These are phyloP conservation scores for Nothocercus nigrocapillus DNA, from an alignment of 2,113 vertebrate species.

Conservation along the genomic window DNA sequence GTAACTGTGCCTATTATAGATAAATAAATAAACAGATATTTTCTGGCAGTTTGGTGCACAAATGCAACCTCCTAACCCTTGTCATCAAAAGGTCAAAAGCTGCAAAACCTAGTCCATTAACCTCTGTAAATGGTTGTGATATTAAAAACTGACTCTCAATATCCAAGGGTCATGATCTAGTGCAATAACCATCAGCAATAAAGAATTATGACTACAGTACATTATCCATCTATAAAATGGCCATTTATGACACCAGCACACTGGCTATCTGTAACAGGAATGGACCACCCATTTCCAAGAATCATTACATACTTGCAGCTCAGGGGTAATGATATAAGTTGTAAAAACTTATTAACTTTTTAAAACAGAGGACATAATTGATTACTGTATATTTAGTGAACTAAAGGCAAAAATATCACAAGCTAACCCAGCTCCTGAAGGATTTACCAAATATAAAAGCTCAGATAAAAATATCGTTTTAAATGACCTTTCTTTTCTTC, in stretches of 20 bases:
- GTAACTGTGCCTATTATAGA: conserved; percentile 15
- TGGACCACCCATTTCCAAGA: conserved; percentile 66
- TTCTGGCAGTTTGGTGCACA: conserved; percentile 73
- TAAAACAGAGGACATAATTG: conserved; percentile 21
- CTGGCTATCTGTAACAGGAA: conserved; percentile 63
- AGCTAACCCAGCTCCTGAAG: not conserved
- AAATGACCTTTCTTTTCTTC: not conserved
- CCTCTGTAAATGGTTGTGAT: conserved; percentile 84
- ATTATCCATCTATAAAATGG: conserved; percentile 85
- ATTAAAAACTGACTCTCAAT: conserved; percentile 86
- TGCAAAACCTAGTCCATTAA: conserved; percentile 84
- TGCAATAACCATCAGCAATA: conserved; percentile 84
- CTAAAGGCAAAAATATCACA: not conserved
- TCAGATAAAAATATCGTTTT: not conserved
- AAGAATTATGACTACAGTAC: conserved; percentile 82
- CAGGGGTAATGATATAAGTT: conserved; percentile 47
- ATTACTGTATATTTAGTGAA: conserved; percentile 40
- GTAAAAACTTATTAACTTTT: conserved; percentile 62
- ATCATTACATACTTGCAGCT: conserved; percentile 67
- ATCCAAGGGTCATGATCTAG: conserved; percentile 82
- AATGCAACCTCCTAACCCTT: conserved; percentile 77
- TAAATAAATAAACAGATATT: conserved; percentile 79
- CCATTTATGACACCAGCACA: conserved; percentile 77
- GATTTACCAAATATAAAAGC: not conserved
- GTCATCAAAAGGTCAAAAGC: conserved; percentile 81